Evolutionary conservation across 2,888 invertebrate species (phyloP).

Genomic region (Nephrotoma guestfalica): DNA sequence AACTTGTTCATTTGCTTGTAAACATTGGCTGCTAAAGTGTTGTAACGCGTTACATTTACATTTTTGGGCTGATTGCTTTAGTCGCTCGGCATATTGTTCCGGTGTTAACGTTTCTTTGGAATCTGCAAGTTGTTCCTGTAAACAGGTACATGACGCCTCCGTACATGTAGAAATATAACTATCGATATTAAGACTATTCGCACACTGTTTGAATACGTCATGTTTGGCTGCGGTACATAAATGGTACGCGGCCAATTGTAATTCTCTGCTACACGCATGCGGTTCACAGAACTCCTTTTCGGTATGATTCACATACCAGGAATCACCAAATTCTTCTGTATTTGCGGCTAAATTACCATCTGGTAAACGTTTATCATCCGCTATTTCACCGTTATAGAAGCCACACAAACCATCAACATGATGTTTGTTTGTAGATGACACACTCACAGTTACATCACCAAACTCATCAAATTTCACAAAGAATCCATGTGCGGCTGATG

Average conservation of each 20-base stretch:
- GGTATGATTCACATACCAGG: conserved; percentile 46
- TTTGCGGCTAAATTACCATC: conserved; percentile 45
- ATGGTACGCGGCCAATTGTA: conserved; percentile 48
- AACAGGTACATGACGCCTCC: conserved; percentile 61
- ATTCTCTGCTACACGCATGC: conserved; percentile 42
- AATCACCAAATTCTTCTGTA: conserved; percentile 57
- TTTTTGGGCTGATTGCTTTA: conserved; percentile 19
- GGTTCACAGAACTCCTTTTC: conserved; percentile 42
- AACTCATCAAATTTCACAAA: conserved; percentile 55
- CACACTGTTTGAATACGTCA: conserved; percentile 34
- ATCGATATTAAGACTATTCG: conserved; percentile 45
- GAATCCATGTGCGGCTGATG: conserved; percentile 55
- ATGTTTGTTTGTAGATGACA: conserved; percentile 43
- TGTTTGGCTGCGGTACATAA: conserved; percentile 54
- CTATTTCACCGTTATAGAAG: conserved; percentile 47
- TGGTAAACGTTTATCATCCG: conserved; percentile 58
- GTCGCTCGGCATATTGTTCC: conserved; percentile 10
- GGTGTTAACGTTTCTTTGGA: conserved; percentile 12
- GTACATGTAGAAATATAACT: conserved; percentile 57
- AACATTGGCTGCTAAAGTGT: conserved; percentile 57
- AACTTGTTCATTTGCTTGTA: conserved; percentile 43
- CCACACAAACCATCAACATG: conserved; percentile 70
- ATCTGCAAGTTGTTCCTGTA: conserved; percentile 25
- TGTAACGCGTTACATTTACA: conserved; percentile 60
- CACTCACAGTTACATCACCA: conserved; percentile 55